Conservation (phyloP, 2,113 vertebrate genomes). For the Phyllostomus discolor region DNA sequence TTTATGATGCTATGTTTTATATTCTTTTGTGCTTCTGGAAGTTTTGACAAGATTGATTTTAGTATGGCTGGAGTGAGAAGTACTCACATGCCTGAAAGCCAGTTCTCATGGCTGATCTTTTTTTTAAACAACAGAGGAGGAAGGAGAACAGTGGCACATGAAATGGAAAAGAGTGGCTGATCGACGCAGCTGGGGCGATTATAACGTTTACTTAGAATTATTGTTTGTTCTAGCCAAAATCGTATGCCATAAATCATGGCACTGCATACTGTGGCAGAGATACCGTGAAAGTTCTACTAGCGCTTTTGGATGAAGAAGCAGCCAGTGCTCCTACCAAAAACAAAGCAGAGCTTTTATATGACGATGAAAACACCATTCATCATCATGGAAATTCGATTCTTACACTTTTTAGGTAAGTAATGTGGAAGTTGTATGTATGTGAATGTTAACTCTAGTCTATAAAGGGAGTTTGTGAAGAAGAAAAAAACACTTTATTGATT, state of each 20-base stretch:
- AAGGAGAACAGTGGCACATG: not conserved
- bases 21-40: not conserved
- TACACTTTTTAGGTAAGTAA: conserved; percentile 86
- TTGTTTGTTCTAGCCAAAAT: conserved; percentile 86
- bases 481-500: not conserved
- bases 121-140: not conserved
- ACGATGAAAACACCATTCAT: conserved; percentile 77
- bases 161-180: not conserved
- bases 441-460: not conserved
- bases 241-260: conserved; percentile 90
- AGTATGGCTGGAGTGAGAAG: not conserved
- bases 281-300: conserved; percentile 87
- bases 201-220: conserved; percentile 29
- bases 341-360: conserved; percentile 88
- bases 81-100: not conserved
- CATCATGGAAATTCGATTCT: conserved; percentile 79
- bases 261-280: conserved; percentile 91
- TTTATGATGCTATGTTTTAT: not conserved
- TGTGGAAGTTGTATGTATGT: not conserved
- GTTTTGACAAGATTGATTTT: not conserved
- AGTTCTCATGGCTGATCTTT: not conserved
- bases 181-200: not conserved
- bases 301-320: conserved; percentile 92
- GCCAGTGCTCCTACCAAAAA: conserved; percentile 81
- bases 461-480: not conserved